These are phyloP conservation scores for Heloderma charlesbogerti DNA, from an alignment of 2,113 vertebrate species.

Conservation along the genomic window DNA sequence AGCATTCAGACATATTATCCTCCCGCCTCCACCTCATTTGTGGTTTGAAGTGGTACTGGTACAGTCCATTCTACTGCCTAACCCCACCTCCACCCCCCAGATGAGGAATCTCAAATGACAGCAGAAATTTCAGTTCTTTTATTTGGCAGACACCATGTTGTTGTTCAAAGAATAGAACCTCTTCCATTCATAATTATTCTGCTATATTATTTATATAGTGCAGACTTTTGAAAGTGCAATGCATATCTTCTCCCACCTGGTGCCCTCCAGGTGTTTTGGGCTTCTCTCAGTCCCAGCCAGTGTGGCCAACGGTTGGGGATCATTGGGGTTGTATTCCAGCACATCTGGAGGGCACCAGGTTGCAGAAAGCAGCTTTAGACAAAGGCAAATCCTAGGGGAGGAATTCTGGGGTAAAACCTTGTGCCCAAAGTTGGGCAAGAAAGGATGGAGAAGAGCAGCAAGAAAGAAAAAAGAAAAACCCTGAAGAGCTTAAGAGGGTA, in stretches of 20 bases:
- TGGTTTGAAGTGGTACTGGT: not conserved
- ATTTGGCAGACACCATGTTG: not conserved
- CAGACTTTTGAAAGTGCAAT: no score
- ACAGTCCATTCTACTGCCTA: not conserved
- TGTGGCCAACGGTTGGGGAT: no score
- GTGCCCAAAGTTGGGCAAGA: not conserved
- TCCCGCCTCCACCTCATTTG: not conserved
- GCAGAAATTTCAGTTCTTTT: not conserved
- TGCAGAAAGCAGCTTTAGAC: not conserved
- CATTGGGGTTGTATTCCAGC: no score
- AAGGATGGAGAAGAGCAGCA: not conserved
- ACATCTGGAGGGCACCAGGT: no score
- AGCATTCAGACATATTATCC: not conserved
- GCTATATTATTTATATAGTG: not conserved
- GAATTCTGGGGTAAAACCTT: not conserved
- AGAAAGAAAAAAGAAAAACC: not conserved
- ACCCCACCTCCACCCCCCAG: not conserved
- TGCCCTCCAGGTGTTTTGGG: no score
- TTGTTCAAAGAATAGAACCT: no score
- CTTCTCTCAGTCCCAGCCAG: no score
- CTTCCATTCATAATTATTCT: not conserved
- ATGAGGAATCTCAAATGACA: not conserved
- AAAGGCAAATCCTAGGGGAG: not conserved
- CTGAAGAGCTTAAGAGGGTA: not conserved
- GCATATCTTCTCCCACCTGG: no score